A percentile compares a stretch with the other conserved stretches of the same genome.
Conservation (phyloP, 2,888 invertebrate genomes). For the Dendrolimus pini region DNA sequence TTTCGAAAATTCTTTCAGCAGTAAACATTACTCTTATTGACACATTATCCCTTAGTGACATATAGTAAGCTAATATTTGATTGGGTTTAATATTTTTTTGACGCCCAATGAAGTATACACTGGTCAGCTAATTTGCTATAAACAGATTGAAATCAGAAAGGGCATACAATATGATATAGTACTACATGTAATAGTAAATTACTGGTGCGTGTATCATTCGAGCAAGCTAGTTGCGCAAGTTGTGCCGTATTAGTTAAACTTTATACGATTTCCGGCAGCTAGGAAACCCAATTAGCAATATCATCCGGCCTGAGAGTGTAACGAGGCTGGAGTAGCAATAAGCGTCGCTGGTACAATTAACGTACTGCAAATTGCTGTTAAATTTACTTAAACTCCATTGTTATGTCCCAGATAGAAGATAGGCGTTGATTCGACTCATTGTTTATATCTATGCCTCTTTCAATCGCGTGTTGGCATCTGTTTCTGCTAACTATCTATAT, state of each 20-base stretch:
- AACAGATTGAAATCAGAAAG: no score
- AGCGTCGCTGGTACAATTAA: constrained; percentile 49
- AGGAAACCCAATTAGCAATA: constrained; percentile 71
- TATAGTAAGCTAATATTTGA: no score
- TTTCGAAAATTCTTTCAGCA: no score
- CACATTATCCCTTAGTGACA: no score
- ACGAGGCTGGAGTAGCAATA: constrained; percentile 52
- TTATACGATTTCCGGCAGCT: constrained; percentile 63
- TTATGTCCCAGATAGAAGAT: constrained; percentile 33
- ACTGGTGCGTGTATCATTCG: background rate
- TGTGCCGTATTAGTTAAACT: constrained; percentile 56
- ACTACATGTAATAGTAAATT: no score
- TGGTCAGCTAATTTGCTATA: no score
- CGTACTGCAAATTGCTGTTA: constrained; percentile 64
- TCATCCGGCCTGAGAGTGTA: constrained; percentile 57
- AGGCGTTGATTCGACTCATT: constrained; percentile 34
- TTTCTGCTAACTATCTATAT: no score
- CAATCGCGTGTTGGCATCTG: no score
- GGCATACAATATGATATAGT: no score
- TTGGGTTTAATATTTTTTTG: no score
- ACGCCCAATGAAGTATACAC: no score
- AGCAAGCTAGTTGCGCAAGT: constrained; percentile 13
- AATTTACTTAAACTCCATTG: constrained; percentile 52
- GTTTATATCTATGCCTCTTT: constrained; percentile 13
- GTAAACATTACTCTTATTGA: no score